A percentile compares a stretch with the other conserved stretches of the same genome.
Evolutionary conservation across 1,140 invertebrate species (phyloP).

Genomic region (Drosophila sulfurigaster): DNA sequence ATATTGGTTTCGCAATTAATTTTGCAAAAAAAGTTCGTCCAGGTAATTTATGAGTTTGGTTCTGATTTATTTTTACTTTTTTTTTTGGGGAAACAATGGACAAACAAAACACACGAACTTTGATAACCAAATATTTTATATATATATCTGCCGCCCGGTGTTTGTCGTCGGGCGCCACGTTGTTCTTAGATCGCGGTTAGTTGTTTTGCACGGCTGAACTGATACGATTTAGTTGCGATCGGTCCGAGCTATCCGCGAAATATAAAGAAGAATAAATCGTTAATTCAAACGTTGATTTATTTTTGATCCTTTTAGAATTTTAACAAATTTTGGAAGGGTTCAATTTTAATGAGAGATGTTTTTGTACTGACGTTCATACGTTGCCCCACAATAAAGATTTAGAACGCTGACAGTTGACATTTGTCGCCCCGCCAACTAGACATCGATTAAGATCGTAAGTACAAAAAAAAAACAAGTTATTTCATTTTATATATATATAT

Average conservation of each 20-base stretch:
- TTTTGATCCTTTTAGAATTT: conserved; percentile 83
- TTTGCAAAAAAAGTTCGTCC: conserved; percentile 30
- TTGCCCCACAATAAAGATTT: not conserved
- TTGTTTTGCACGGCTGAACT: conserved; percentile 42
- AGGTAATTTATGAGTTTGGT: conserved; percentile 34
- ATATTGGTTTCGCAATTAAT: conserved; percentile 44
- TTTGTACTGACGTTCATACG: conserved; percentile 56
- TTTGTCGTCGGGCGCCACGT: conserved; percentile 58
- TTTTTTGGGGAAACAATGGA: conserved; percentile 45
- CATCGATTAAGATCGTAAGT: not conserved
- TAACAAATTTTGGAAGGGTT: conserved; percentile 71
- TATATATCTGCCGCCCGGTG: conserved; percentile 58
- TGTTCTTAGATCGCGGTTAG: conserved; percentile 56
- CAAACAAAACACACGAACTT: conserved; percentile 63
- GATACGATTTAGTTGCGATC: conserved; percentile 54
- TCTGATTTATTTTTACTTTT: conserved; percentile 15
- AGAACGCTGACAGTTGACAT: conserved; percentile 23
- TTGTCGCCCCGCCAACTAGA: conserved; percentile 4
- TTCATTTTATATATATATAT: no score
- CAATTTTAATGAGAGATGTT: conserved; percentile 73
- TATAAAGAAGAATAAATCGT: conserved; percentile 68
- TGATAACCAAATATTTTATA: conserved; percentile 64
- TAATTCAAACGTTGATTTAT: conserved; percentile 76
- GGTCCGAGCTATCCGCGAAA: conserved; percentile 63
- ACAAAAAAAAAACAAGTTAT: not conserved